Conservation (phyloP, 2,113 vertebrate species). For the Sporophila hypoxantha region DNA sequence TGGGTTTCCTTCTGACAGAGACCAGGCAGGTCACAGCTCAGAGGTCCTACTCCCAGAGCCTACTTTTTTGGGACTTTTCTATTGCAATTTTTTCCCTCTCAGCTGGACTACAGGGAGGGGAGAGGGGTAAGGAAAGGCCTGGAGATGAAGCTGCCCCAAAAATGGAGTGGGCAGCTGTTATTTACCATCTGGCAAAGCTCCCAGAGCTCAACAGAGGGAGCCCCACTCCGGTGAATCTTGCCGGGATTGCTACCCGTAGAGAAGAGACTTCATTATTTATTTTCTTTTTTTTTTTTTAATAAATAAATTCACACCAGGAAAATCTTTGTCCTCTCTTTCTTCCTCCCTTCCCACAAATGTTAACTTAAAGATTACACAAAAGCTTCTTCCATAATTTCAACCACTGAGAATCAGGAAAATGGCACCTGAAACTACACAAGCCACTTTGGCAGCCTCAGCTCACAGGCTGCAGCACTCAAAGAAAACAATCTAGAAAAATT, state of each 20-base stretch:
- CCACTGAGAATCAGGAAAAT: background rate
- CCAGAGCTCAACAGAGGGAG: slow-evolving; percentile 55
- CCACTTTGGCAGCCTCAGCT: background rate
- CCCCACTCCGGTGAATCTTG: slow-evolving; percentile 22
- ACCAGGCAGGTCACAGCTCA: background rate
- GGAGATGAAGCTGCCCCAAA: background rate
- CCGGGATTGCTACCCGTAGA: background rate
- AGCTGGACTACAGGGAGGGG: background rate
- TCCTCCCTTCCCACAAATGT: rapidly evolving
- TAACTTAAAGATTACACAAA: background rate
- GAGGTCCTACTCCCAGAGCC: background rate
- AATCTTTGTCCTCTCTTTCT: background rate
- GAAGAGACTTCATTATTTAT: background rate
- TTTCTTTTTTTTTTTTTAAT: background rate
- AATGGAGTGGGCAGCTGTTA: background rate
- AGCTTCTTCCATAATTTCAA: background rate
- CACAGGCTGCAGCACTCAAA: background rate
- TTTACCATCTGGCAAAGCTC: slow-evolving; percentile 18
- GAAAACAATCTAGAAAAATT: background rate
- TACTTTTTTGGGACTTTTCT: background rate
- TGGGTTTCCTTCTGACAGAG: background rate
- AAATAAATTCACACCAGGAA: background rate
- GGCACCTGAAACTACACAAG: background rate
- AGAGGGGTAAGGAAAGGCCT: background rate
- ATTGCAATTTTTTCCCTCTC: background rate